Base-by-base conservation (phyloP, 92 coral and sea anemone species). In the Bergia puertoricense region DNA sequence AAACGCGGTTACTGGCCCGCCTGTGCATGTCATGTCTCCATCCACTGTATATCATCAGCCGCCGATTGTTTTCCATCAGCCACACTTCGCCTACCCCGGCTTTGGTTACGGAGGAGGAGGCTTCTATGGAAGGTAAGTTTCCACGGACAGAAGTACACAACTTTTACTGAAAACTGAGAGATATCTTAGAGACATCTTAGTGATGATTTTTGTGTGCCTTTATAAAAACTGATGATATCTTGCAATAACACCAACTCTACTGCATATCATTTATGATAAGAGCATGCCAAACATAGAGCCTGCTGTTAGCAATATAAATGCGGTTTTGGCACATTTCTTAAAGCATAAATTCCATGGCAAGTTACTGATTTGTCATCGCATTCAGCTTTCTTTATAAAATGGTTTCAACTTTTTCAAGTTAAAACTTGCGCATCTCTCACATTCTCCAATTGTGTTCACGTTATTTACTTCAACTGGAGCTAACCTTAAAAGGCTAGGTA, bases 41-140 rank as follows among this genome's bases (percentile, higher is more conserved):
- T 97, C 99, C 14, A 97, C 99, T 62, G 99, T 97, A 59, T 97
- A 95, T 86, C 99, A 97, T 82, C 99, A 97, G 90, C 92, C 99
- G 8, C 99, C 99, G 44, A 86, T 97, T 88, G 96, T 95, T 86
- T 94, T 94, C 89, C 99, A 97, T 84, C 99, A 97, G 88, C 99
- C 99, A 8, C 98, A 97, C 88, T 91, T 97, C 74, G 94, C 90
- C n/a, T 92, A 85, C 69, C 96, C 98, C 22, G 90, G 94, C 5
- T 88, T 80, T 38, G 93, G 93, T 30, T 92, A 90, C 42, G 92
- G 93, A 20, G 88, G 82, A 48, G 89, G 90, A 2, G 99, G 98
- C 30, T 94, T 69, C 91, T 97, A 90, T 62, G 98, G 98, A 37
- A 92, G 99, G 77, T 94, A 98, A n/a, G 85, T 82, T 45, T 90